phyloP scores from a whole-genome alignment of 1,140 invertebrate species.

The Temnothorax nylanderi region DNA sequence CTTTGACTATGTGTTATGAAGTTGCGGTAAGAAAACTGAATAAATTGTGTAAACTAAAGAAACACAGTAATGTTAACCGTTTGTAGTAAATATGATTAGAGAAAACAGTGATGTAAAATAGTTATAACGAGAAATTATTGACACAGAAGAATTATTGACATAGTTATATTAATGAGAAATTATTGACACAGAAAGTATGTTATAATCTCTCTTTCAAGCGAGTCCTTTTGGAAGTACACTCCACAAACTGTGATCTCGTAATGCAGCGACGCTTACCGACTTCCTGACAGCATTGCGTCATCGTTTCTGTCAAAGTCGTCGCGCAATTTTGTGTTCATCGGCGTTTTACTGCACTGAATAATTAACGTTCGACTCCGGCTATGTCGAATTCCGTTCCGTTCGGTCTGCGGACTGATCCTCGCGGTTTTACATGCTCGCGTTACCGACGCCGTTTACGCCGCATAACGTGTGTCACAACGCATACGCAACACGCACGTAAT shows the following conservation, averaged over 20 bases:
- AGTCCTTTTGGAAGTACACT: not conserved
- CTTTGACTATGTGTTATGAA: not conserved
- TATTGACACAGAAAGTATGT: not conserved
- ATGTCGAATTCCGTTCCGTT: not conserved
- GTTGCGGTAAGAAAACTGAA: not conserved
- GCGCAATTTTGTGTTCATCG: not conserved
- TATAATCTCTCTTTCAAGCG: not conserved
- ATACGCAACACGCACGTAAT: not conserved
- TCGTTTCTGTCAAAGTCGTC: not conserved
- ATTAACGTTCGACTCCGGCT: not conserved
- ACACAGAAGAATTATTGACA: too few relatives aligned
- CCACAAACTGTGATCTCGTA: not conserved
- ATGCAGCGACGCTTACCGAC: not conserved
- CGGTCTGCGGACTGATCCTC: not conserved
- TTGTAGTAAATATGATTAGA: not conserved
- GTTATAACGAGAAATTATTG: too few relatives aligned
- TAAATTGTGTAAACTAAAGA: not conserved
- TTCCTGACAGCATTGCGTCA: not conserved
- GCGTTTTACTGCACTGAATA: not conserved
- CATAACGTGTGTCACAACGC: conserved; percentile 5
- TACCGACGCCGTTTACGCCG: not conserved
- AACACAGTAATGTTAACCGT: not conserved
- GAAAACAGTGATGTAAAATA: not conserved
- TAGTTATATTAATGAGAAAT: not conserved
- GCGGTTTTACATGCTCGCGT: not conserved